Conservation (phyloP, 2,888 invertebrate species). For the Pemphredon lugubris region DNA sequence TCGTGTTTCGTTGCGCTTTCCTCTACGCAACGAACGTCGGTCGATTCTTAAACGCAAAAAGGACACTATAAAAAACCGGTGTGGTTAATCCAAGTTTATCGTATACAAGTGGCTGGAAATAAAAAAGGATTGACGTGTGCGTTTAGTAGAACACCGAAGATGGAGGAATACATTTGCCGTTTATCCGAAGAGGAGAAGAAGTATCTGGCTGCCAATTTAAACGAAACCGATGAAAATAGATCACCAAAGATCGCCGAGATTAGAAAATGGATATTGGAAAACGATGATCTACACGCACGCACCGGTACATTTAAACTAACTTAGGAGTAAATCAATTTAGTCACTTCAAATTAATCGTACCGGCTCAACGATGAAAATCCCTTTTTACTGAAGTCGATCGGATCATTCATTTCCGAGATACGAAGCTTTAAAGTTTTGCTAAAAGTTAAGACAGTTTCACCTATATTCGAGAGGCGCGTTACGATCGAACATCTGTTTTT, state of each 20-base stretch:
- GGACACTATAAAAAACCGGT: no score
- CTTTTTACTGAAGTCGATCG: neutral
- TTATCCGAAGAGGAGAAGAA: constrained; percentile 69
- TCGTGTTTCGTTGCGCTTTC: no score
- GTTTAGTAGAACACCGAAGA: neutral
- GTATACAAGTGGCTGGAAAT: neutral
- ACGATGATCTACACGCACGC: constrained; percentile 75
- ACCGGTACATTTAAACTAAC: no score
- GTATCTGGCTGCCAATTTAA: constrained; percentile 73
- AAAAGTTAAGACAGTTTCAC: no score
- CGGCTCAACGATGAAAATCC: neutral
- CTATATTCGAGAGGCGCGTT: no score
- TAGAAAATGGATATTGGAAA: constrained; percentile 78
- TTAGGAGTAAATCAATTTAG: no score
- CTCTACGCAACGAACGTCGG: no score
- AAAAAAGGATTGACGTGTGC: neutral
- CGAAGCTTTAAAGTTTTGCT: no score
- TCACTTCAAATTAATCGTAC: neutral
- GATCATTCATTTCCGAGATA: no score
- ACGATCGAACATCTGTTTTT: no score
- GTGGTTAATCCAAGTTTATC: neutral
- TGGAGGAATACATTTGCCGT: constrained; percentile 47
- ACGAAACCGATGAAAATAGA: constrained; percentile 77
- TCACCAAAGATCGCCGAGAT: constrained; percentile 76
- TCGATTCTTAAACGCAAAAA: no score